Base-by-base conservation (phyloP, 2,888 invertebrate genomes). In the Perizoma flavofasciatum region DNA sequence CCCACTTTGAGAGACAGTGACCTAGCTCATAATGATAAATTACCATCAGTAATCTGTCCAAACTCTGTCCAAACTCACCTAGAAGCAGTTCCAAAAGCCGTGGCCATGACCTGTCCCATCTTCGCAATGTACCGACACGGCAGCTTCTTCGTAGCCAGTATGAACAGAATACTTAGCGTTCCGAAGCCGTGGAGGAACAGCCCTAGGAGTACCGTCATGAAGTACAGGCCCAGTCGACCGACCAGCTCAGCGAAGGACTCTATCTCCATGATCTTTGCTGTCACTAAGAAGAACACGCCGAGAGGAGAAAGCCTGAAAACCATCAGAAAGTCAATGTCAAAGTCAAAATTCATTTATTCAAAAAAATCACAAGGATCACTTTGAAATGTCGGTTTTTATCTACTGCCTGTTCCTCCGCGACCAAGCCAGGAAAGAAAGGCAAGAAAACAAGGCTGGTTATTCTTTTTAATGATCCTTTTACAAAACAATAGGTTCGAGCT, bases 41-140 rank as follows among this genome's bases (percentile, higher is more conserved):
- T 22, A 2, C 22, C 22, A 22, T 3, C 22, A 22, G 22, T 22
- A 22, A 22, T 22, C n/a, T n/a, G n/a, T n/a, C 0, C 6, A 40
- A 32, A 41, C 9, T 9, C 11, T 43, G 6, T n/a, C 35, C 46
- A n/a, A n/a, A 57, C 70, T 71, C 33, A 78, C 95, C 97, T 96
- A 41, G 98, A 98, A 35, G 98, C 97, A 35, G 99, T 99, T 71
- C 98, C 98, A 82, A 99, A 99, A 47, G 98, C 98, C 1, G 98
- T 99, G 4, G 97, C 97, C 87, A 98, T 92, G 32, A 98, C 98
- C 77, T 98, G 97, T 64, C 97, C 96, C 93, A 98, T 95, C 79
- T 96, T 96, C 9, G 94, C 95, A 59, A 97, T 94, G 73, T 95
- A 96, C 59, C 93, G 92, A 83, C 97, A 96, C 0, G 99, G 99